Percentiles rank a stretch among this genome's conserved stretches.
phyloP scores from a whole-genome alignment of 1,140 invertebrate species.

The Sinella curviseta region DNA sequence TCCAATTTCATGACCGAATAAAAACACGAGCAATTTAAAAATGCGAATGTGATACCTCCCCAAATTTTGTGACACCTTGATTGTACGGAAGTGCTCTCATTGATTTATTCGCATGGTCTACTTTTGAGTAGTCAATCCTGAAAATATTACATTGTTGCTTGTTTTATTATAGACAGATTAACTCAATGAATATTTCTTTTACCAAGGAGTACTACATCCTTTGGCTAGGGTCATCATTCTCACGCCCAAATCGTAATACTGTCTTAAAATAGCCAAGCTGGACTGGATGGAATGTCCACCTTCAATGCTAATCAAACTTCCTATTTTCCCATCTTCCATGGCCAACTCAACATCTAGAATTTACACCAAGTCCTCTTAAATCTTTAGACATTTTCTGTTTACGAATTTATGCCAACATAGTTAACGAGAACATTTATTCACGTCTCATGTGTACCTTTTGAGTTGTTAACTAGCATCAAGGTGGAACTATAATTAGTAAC shows the following conservation, averaged over 20 bases:
- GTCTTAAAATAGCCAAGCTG: conserved; percentile 56
- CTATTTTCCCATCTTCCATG: conserved; percentile 55
- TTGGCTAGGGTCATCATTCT: conserved; percentile 60
- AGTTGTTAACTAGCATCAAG: conserved; percentile 70
- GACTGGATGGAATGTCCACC: conserved; percentile 59
- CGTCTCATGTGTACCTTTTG: no score
- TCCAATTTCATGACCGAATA: background rate
- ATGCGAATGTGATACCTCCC: conserved; percentile 50
- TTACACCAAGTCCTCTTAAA: no score
- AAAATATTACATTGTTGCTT: background rate
- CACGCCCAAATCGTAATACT: conserved; percentile 58
- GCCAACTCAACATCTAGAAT: conserved; percentile 57
- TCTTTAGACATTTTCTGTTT: no score
- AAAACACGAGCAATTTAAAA: background rate
- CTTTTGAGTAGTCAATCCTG: conserved; percentile 52
- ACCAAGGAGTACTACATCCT: conserved; percentile 60
- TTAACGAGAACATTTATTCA: no score
- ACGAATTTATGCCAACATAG: background rate
- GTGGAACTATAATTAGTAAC: conserved; percentile 67
- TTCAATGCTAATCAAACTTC: conserved; percentile 58
- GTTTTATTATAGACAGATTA: background rate
- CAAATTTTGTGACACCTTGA: conserved; percentile 53
- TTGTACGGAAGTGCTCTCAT: conserved; percentile 47
- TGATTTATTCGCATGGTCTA: conserved; percentile 46
- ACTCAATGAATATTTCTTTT: conserved; percentile 29